Evolutionary conservation across 2,888 invertebrate species (phyloP).

Genomic region (Torymus tubicola): DNA sequence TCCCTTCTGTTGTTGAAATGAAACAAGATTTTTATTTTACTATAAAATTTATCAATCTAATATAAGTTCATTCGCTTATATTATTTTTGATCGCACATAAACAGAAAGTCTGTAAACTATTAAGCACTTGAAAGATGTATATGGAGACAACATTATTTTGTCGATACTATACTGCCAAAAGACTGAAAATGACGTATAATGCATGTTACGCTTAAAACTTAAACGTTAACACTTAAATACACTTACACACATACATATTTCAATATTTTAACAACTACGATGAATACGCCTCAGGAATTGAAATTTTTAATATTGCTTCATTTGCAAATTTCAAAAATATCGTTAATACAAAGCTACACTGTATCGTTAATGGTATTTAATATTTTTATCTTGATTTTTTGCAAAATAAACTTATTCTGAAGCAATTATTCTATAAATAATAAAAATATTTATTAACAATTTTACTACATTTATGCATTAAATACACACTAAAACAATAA

Average conservation of each 20-base stretch:
- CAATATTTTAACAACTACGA: conserved; percentile 14
- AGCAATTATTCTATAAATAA: too few species aligned
- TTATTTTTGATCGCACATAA: neutral
- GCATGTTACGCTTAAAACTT: conserved; percentile 28
- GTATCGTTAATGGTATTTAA: too few species aligned
- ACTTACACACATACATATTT: conserved; percentile 12
- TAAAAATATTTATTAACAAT: too few species aligned
- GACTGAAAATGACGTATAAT: conserved; percentile 41
- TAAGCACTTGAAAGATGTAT: neutral
- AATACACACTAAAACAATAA: conserved; percentile 6
- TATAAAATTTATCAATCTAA: neutral
- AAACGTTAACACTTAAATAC: neutral
- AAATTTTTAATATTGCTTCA: conserved; percentile 1
- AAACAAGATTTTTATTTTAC: too few species aligned
- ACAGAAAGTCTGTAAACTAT: neutral
- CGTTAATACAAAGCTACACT: too few species aligned
- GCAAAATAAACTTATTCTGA: too few species aligned
- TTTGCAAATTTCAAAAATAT: too few species aligned
- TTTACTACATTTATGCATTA: neutral
- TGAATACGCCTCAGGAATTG: conserved; percentile 25
- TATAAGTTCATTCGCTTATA: conserved; percentile 1
- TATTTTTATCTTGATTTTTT: too few species aligned
- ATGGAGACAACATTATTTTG: conserved; percentile 30
- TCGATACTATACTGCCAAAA: conserved; percentile 40
- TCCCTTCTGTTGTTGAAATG: too few species aligned